Evolutionary conservation across 2,797 vertebrate species (phyloP), one percentile per base, ranked within the genome.

Genomic region (Galaxias olidus): DNA sequence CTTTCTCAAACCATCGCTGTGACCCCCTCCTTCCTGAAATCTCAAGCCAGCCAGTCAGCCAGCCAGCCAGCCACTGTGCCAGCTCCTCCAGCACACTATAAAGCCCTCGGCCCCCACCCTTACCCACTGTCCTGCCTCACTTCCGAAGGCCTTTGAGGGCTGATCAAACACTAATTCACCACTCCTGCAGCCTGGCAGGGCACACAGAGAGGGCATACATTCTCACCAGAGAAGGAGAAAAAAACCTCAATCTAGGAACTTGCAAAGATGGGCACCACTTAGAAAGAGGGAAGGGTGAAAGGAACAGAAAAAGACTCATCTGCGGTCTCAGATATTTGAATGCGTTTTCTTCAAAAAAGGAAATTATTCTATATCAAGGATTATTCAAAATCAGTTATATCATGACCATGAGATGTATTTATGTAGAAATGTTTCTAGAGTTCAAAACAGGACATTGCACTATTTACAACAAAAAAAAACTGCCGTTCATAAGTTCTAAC

Each of bases 141-240:
- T 87, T 89, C 82, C 67, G 62, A 69, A 66, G 71, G 79, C 77
- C 77, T 87, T 89, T 88, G 84, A 87, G 71, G 63, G 63, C 69
- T 73, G 78, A 86, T 90, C 77, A 78, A 88, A 90, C 87, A 83
- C 81, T 84, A 88, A 88, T 91, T 84, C 79, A 83, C 66, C 70
- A 69, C 73, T 80, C 68, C 81, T 80, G 80, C 78, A 81, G 84
- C 48, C 73, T 77, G 73, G 80, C 74, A 77, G 64, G 56, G 64
- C 69, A 86, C 74, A 84, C 67, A 86, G 80, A 85, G 78, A 82
- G 57, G 62, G 77, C 75, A 86, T 79, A 86, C 69, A 79, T 81
- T 68, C 79, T 74, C 77, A 79, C 76, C 68, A 77, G 19, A 17
- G 52, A 30, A 51, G 30, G 40, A 48, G 51, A 59, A 68, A 53